Evolutionary conservation across 2,797 vertebrate genomes (phyloP).

Genomic region (Chiloscyllium punctatum): DNA sequence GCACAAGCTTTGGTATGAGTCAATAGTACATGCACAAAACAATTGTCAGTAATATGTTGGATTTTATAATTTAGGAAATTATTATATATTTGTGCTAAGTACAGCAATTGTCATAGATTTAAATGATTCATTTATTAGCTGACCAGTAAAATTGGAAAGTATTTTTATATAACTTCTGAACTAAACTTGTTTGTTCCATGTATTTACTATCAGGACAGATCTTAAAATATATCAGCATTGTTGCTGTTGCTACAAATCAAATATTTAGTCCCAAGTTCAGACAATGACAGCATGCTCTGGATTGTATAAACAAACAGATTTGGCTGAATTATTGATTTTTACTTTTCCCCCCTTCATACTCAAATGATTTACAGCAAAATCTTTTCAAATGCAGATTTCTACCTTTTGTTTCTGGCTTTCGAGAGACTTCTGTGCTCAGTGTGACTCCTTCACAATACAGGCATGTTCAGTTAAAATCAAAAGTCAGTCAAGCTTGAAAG

Average conservation of each 20-base stretch:
- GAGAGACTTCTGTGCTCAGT: neutral
- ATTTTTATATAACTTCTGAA: neutral
- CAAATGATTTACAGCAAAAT: neutral
- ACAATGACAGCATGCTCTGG: neutral
- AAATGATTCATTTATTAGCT: neutral
- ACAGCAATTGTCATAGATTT: neutral
- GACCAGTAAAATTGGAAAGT: neutral
- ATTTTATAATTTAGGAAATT: neutral
- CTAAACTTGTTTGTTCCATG: neutral
- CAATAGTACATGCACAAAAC: neutral
- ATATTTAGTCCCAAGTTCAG: neutral
- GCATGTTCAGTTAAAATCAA: neutral
- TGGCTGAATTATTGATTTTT: constrained; percentile 5
- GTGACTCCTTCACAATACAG: neutral
- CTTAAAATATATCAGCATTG: neutral
- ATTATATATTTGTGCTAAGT: neutral
- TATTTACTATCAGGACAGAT: neutral
- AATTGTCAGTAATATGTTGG: neutral
- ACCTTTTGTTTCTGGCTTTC: neutral
- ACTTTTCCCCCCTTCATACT: neutral
- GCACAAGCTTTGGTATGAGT: neutral
- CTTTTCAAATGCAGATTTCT: neutral
- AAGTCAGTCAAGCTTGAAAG: neutral
- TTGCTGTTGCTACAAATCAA: neutral
- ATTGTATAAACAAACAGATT: neutral